Base-by-base conservation (phyloP, 2,888 invertebrate genomes). In the Clepsis dumicolana region DNA sequence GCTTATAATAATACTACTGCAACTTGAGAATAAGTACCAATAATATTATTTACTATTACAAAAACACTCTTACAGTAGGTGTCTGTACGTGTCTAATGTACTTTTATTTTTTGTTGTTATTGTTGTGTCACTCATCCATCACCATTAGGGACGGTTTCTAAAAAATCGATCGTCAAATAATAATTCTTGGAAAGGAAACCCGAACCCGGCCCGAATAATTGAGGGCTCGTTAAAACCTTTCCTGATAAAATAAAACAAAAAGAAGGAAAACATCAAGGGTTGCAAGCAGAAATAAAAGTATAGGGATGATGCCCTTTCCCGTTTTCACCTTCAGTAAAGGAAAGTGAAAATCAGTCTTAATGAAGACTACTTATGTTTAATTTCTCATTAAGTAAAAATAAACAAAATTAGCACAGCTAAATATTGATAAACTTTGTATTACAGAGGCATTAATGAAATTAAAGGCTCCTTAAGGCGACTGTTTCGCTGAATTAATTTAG, bases 401-500 rank as follows among this genome's bases (percentile, higher is more conserved):
- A 56, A n/a, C 24, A n/a, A 1, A 24, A 35, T 56, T 56, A 56
- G 21, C 5, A 21, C 21, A 35, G 21, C 35, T 24, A 72, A 75
- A 76, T 74, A n/a, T n/a, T n/a, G n/a, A n/a, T n/a, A n/a, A n/a
- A n/a, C n/a, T n/a, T n/a, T n/a, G n/a, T 78, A 77, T 72, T 73
- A 76, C 72, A 76, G 76, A 74, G 48, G 64, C 14, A 27, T 27
- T 60, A 10, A 60, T 44, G 12, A 21, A 52, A 61, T 29, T 35
- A 61, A 66, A 54, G 53, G 70, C 70, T 73, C 69, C 48, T 12
- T 21, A 35, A 21, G 12, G 24, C 35, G 21, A 18, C 16, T 44
- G 4, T 61, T 53, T 60, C 21, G 18, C 59, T 29, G 32, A 61
- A 61, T 38, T 59, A 53, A 64, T 64, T 68, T 50, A 64, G 53